A percentile compares a stretch with the other conserved stretches of the same genome.
phyloP scores from a whole-genome alignment of 1,140 invertebrate genomes.

The Lutraria rhynchaena region DNA sequence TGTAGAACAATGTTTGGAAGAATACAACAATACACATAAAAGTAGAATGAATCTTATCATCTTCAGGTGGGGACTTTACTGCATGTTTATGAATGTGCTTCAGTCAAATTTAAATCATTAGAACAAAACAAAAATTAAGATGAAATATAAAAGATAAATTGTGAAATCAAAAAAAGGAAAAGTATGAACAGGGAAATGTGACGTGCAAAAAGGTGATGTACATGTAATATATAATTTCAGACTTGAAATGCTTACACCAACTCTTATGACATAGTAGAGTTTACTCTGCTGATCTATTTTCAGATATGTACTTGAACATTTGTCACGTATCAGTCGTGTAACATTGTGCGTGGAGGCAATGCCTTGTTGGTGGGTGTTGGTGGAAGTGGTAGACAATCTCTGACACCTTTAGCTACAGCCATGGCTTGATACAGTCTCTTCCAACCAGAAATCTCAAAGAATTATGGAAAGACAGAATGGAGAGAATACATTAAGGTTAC shows the following conservation, averaged over 20 bases:
- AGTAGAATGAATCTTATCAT: slow-evolving; percentile 83
- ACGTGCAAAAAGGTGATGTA: no score
- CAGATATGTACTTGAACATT: slow-evolving; percentile 84
- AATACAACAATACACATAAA: slow-evolving; percentile 83
- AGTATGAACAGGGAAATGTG: no score
- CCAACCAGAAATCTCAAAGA: slow-evolving; percentile 83
- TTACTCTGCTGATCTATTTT: slow-evolving; percentile 71
- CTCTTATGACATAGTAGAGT: no score
- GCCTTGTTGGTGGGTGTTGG: slow-evolving; percentile 82
- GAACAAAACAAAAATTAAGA: no score
- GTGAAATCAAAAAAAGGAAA: no score
- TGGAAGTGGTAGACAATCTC: slow-evolving; percentile 82
- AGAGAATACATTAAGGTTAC: slow-evolving; percentile 82
- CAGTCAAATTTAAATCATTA: no score
- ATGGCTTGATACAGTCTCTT: slow-evolving; percentile 81
- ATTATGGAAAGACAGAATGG: slow-evolving; percentile 82
- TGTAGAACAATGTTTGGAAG: slow-evolving; percentile 80
- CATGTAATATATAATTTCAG: no score
- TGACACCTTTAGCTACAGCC: slow-evolving; percentile 80
- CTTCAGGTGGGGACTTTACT: slow-evolving; percentile 80
- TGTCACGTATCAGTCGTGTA: slow-evolving; percentile 82
- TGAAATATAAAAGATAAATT: no score
- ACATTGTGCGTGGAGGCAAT: slow-evolving; percentile 80
- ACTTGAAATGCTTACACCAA: no score
- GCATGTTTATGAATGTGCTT: no score